Base-by-base conservation (phyloP, 2,113 vertebrate species). In the Pelvicachromis taeniatus region DNA sequence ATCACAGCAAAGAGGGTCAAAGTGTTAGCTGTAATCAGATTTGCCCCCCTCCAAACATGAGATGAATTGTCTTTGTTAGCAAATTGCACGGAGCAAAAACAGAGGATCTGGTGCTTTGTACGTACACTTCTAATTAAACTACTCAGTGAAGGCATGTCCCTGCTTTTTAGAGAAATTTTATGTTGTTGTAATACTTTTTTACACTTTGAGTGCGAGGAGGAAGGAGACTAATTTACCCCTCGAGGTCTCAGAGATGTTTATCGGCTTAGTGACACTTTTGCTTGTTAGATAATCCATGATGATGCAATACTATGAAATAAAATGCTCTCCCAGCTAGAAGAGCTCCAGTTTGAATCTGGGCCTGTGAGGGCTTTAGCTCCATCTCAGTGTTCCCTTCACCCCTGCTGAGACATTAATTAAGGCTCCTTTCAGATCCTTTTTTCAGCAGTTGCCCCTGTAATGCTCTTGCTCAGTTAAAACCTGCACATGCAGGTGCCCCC, bases 321-420 rank as follows among this genome's bases (percentile, higher is more conserved):
- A 94, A 92, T 48, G 87, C 86, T 91, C 94, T 88, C 87, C 90
- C 86, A 84, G 91, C 93, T 81, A 83, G 81, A 45, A 35, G 83
- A 93, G 94, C 89, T 94, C 87, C 52, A 81, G 87, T 92, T 92
- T 92, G 85, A 89, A 85, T 94, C 48, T 89, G 91, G 89, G 90
- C 91, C 91, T 94, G 90, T 90, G 86, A 94, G 92, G 90, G 90
- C 80, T 93, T 92, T 91, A 89, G 90, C 88, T 87, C 61, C 21
- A 53, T 88, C 91, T 85, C 87, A 81, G 31, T 88, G 87, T 92
- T 90, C 85, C 84, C 85, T 55, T 68, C 91, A 83, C 86, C 91
- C 94, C 93, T 88, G 94, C 95, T 95, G 95, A 94, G 94, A 94
- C 93, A 87, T 93, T 96, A 96, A 96, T 96, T 96, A 95, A 92